Conservation (phyloP, 2,888 invertebrate species). For the Plebejus anna region DNA sequence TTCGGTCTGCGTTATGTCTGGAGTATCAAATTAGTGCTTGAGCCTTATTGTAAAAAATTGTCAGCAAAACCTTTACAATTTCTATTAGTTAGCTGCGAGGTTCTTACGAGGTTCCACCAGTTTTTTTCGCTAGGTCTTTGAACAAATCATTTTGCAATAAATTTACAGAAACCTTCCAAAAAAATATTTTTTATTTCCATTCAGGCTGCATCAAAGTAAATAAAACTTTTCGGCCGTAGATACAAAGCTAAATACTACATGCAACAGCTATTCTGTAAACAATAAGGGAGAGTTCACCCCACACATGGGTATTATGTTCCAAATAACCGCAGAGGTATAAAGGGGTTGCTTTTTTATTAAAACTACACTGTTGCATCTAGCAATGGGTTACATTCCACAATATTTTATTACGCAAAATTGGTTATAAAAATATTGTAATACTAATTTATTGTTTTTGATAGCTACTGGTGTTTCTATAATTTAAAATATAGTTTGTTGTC, state of each 20-base stretch:
- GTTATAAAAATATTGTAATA: neutral
- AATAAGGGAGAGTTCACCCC: slow-evolving; percentile 14
- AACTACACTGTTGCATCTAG: slow-evolving; percentile 10
- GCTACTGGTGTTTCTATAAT: no score
- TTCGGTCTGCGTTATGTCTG: no score
- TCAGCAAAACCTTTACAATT: no score
- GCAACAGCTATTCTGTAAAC: slow-evolving; percentile 9
- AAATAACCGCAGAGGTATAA: slow-evolving; percentile 26
- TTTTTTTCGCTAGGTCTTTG: no score
- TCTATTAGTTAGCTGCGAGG: no score
- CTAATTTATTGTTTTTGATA: neutral
- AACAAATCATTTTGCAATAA: no score
- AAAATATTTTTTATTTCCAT: neutral
- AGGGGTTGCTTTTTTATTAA: slow-evolving; percentile 22
- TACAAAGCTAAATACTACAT: slow-evolving; percentile 5
- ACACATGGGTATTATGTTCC: slow-evolving; percentile 6
- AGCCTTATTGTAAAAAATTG: no score
- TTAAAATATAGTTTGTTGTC: no score
- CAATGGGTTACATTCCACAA: neutral
- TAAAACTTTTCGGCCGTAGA: neutral
- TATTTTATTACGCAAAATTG: neutral
- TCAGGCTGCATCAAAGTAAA: neutral
- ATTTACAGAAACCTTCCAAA: neutral
- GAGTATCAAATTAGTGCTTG: no score
- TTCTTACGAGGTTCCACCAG: no score